These are phyloP conservation scores for Campopleginae sp. DNA, from an alignment of 2,888 invertebrate species.

Conservation along the genomic window DNA sequence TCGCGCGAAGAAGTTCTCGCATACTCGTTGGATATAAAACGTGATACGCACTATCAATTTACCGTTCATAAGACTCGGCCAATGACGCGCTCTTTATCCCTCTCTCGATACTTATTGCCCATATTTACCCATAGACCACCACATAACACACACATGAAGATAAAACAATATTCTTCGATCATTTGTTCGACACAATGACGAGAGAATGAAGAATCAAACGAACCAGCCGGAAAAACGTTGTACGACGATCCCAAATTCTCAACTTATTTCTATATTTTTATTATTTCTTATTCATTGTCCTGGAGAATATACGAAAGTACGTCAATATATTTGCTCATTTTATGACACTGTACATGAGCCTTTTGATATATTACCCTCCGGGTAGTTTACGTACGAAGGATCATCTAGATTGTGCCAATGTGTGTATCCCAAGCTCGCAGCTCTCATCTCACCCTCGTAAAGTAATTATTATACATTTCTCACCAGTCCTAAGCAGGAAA, in stretches of 20 bases:
- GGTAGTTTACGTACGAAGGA: not conserved
- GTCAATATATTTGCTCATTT: slow-evolving; percentile 10
- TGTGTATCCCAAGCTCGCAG: not conserved
- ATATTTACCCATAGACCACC: not conserved
- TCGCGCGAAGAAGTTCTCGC: slow-evolving; percentile 3
- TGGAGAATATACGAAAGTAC: not conserved
- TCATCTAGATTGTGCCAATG: slow-evolving; percentile 43
- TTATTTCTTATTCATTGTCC: not conserved
- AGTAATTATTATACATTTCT: slow-evolving; percentile 56
- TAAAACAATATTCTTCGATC: not conserved
- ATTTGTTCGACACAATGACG: not conserved
- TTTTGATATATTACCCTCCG: slow-evolving; percentile 17
- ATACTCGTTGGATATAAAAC: slow-evolving; percentile 33
- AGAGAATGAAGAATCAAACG: not conserved
- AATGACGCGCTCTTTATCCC: slow-evolving; percentile 50
- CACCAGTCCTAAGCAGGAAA: slow-evolving; percentile 26
- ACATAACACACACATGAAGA: not conserved
- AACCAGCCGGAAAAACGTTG: not conserved
- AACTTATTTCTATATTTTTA: not conserved
- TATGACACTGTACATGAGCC: slow-evolving; percentile 4
- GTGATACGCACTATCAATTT: slow-evolving; percentile 56
- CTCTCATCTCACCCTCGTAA: slow-evolving; percentile 35
- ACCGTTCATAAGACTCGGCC: slow-evolving; percentile 50
- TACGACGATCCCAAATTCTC: not conserved
- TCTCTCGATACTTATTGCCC: slow-evolving; percentile 19